Evolutionary conservation across 2,888 invertebrate species (phyloP).

Genomic region (Nymphalis urticae): DNA sequence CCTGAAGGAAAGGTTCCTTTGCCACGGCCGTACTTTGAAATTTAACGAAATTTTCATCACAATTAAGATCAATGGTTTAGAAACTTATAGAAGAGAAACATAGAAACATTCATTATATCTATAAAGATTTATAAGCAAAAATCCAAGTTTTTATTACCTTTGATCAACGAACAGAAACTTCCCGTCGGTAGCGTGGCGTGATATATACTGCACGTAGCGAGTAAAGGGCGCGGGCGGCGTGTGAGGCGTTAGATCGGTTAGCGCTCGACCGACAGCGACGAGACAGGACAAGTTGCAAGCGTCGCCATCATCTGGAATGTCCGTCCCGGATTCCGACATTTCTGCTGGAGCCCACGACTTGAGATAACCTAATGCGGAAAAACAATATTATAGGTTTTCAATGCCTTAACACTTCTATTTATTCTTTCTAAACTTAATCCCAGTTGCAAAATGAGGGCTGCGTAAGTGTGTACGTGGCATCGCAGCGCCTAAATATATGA

Average conservation of each 20-base stretch:
- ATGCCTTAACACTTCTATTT: too few species aligned
- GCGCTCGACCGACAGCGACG: conserved; percentile 91
- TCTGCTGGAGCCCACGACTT: conserved; percentile 95
- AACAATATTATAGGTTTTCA: too few species aligned
- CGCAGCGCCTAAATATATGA: too few species aligned
- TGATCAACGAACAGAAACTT: conserved; percentile 97
- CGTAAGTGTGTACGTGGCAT: too few species aligned
- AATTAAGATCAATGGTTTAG: too few species aligned
- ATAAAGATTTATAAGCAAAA: background rate
- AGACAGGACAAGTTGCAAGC: conserved; percentile 90
- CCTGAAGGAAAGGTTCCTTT: too few species aligned
- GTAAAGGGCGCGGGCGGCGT: conserved; percentile 67
- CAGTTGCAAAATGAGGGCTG: too few species aligned
- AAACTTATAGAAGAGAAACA: too few species aligned
- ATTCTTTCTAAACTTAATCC: too few species aligned
- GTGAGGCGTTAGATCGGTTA: conserved; percentile 80
- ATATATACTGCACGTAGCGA: conserved; percentile 87
- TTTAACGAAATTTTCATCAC: too few species aligned
- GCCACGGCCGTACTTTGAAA: too few species aligned
- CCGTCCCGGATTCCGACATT: conserved; percentile 82
- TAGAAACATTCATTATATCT: too few species aligned
- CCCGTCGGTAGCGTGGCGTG: conserved; percentile 93
- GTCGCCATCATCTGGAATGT: conserved; percentile 76
- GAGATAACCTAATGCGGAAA: conserved; percentile 83
- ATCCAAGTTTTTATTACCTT: conserved; percentile 73